Conservation (phyloP, 1,140 invertebrate genomes). For the Zaprionus camerounensis region DNA sequence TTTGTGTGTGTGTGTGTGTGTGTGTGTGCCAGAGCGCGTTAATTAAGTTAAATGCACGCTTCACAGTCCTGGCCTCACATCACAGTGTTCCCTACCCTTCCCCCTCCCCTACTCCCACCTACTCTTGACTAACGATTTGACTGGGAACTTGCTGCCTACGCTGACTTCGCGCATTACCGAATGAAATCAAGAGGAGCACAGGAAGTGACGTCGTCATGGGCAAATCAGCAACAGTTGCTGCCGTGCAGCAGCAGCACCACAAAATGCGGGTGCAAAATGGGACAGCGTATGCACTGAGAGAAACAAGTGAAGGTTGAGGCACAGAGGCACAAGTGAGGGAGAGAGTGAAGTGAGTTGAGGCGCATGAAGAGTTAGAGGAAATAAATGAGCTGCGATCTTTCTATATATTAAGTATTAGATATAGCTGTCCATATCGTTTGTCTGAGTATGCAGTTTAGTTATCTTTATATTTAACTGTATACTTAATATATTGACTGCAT, state of each 20-base stretch:
- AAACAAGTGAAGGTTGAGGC: neutral
- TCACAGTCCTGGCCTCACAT: slow-evolving; percentile 19
- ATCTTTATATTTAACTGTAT: too few species aligned
- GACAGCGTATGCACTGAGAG: neutral
- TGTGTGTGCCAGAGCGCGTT: slow-evolving; percentile 25
- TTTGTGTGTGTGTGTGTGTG: neutral
- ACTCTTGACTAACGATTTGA: slow-evolving; percentile 1
- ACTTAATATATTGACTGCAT: too few species aligned
- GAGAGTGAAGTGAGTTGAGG: neutral
- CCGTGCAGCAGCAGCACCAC: too few species aligned
- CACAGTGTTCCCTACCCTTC: neutral
- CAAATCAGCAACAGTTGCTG: slow-evolving; percentile 23
- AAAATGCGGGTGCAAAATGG: slow-evolving; percentile 20
- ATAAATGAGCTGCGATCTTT: neutral
- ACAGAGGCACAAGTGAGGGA: too few species aligned
- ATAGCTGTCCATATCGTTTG: neutral
- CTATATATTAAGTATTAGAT: neutral
- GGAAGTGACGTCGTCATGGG: slow-evolving; percentile 25
- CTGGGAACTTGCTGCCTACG: slow-evolving; percentile 26
- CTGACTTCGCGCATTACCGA: slow-evolving; percentile 6
- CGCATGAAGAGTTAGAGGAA: too few species aligned
- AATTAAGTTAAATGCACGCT: slow-evolving; percentile 75
- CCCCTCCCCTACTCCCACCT: neutral
- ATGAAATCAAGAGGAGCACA: slow-evolving; percentile 41
- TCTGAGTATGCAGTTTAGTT: too few species aligned